These are phyloP conservation scores for Drosophila diplacantha DNA, from an alignment of 2,888 invertebrate genomes.

Conservation along the genomic window DNA sequence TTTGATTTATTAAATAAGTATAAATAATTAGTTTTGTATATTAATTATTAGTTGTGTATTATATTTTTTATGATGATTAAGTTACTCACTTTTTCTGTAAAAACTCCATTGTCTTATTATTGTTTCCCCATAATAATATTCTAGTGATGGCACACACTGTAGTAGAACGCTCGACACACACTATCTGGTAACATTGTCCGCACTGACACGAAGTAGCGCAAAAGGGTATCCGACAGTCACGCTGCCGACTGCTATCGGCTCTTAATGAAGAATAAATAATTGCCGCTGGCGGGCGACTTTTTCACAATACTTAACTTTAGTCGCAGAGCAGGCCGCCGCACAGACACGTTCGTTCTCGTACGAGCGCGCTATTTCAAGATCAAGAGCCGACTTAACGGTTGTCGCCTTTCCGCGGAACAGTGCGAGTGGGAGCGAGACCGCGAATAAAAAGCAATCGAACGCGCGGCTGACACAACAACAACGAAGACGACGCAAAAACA, in stretches of 20 bases:
- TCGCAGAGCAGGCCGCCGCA: slow-evolving; percentile 53
- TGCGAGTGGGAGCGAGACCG: slow-evolving; percentile 47
- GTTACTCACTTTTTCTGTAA: not conserved
- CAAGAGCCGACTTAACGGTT: slow-evolving; percentile 57
- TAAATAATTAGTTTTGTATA: not conserved
- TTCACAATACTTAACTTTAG: slow-evolving; percentile 52
- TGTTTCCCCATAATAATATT: not conserved
- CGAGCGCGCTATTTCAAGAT: slow-evolving; percentile 53
- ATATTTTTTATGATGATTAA: not conserved
- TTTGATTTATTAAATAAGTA: not conserved
- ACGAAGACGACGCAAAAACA: slow-evolving; percentile 30
- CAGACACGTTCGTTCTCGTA: slow-evolving; percentile 35
- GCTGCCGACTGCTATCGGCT: slow-evolving; percentile 1
- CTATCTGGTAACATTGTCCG: slow-evolving; percentile 2
- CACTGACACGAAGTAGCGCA: not conserved
- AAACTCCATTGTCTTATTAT: not conserved
- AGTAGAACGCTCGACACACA: no score
- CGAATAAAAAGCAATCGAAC: slow-evolving; percentile 21
- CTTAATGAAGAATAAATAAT: slow-evolving; percentile 67
- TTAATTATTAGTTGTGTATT: not conserved
- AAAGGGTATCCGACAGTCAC: slow-evolving; percentile 34
- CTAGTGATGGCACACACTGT: not conserved
- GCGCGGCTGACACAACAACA: slow-evolving; percentile 32
- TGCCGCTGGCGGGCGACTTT: slow-evolving; percentile 51
- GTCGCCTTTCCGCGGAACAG: slow-evolving; percentile 36